These are phyloP conservation scores for Limnephilus rhombicus DNA, from an alignment of 2,888 invertebrate genomes.

Conservation along the genomic window DNA sequence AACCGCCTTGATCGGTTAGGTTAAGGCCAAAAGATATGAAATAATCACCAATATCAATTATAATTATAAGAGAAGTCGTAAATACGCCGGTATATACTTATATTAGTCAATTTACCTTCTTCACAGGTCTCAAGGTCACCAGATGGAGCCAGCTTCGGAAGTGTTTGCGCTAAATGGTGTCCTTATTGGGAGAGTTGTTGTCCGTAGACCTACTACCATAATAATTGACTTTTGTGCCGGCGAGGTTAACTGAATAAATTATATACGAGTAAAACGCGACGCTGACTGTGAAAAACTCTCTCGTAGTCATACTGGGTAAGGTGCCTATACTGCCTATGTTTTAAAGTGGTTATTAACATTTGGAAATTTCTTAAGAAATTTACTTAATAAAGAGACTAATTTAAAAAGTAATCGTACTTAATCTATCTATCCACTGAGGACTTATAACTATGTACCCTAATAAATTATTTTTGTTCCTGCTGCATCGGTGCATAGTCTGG, in stretches of 20 bases:
- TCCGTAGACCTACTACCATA: neutral
- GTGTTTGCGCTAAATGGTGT: neutral
- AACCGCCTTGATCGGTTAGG: neutral
- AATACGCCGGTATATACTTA: neutral
- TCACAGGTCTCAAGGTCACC: neutral
- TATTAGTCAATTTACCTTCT: neutral
- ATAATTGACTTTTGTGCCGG: neutral
- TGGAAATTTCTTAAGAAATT: too few relatives aligned
- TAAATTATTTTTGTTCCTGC: too few relatives aligned
- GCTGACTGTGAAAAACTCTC: neutral
- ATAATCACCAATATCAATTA: conserved; percentile 1
- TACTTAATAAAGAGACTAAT: too few relatives aligned
- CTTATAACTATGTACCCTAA: too few relatives aligned
- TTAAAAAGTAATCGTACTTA: too few relatives aligned
- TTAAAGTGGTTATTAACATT: neutral
- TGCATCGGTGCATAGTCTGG: too few relatives aligned
- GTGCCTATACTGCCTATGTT: neutral
- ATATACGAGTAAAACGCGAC: neutral
- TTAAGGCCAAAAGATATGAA: neutral
- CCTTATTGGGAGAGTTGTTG: conserved; percentile 1
- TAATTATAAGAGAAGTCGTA: neutral
- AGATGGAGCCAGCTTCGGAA: neutral
- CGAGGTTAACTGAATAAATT: neutral
- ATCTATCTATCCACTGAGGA: too few relatives aligned
- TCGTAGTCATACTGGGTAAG: neutral